Conservation (phyloP, 1,140 invertebrate genomes). For the Oncopeltus fasciatus region DNA sequence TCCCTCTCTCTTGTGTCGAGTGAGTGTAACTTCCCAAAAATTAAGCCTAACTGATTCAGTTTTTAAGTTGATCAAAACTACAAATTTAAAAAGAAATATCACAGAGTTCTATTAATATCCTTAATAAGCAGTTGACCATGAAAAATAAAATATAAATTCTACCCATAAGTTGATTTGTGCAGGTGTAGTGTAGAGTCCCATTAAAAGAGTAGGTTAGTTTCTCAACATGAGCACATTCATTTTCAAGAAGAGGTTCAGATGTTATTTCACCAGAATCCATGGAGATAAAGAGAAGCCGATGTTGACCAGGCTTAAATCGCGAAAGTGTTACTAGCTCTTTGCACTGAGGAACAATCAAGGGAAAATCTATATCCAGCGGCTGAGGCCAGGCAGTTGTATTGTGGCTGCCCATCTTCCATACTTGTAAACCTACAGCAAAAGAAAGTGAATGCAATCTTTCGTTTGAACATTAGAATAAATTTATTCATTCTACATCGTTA, state of each 20-base stretch:
- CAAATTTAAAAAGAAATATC: too few species aligned
- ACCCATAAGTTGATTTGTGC: constrained; percentile 15
- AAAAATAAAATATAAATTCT: too few species aligned
- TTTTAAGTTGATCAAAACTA: too few species aligned
- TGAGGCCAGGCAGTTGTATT: constrained; percentile 4
- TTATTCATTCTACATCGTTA: too few species aligned
- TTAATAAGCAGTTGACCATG: too few species aligned
- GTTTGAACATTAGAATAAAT: too few species aligned
- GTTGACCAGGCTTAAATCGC: constrained; percentile 34
- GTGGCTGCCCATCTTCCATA: neutral
- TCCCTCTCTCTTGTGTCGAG: too few species aligned
- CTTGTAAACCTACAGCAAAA: constrained; percentile 24
- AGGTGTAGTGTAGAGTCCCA: constrained; percentile 28
- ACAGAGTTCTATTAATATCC: too few species aligned
- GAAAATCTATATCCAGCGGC: constrained; percentile 44
- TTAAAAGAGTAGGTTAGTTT: constrained; percentile 19
- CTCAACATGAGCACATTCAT: constrained; percentile 14
- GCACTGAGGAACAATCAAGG: constrained; percentile 46
- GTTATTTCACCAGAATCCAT: constrained; percentile 37
- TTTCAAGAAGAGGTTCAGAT: constrained; percentile 25
- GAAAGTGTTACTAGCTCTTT: constrained; percentile 42
- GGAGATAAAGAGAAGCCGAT: constrained; percentile 45
- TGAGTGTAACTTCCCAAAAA: too few species aligned
- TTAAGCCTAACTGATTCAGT: too few species aligned
- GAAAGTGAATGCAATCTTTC: too few species aligned